Evolutionary conservation across 2,797 vertebrate species (phyloP).

Genomic region (Helicolenus hilgendorfi): DNA sequence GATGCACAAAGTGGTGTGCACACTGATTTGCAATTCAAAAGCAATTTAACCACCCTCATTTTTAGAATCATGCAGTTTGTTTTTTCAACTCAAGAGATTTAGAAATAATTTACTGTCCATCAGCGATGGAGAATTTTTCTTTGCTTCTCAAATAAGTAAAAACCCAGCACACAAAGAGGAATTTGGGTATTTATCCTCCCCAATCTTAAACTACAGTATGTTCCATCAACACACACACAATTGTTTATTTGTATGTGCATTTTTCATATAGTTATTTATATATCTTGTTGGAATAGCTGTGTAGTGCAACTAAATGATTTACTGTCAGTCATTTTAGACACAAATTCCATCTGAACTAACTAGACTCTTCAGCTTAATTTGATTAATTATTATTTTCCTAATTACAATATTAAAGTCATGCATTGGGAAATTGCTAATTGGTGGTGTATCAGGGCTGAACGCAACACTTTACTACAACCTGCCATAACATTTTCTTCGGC

Average conservation of each 20-base stretch:
- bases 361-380: not conserved
- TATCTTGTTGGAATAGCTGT: not conserved
- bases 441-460: not conserved
- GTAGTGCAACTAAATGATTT: not conserved
- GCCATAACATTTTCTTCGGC: not conserved
- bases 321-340: not conserved
- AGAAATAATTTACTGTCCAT: constrained; percentile 3
- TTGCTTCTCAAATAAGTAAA: not conserved
- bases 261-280: not conserved
- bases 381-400: not conserved
- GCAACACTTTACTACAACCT: not conserved
- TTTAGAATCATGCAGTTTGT: constrained; percentile 3
- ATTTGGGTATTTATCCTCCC: not conserved
- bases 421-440: not conserved
- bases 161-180: not conserved
- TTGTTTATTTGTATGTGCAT: not conserved
- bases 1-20: constrained; percentile 6
- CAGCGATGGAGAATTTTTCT: not conserved
- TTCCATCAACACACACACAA: not conserved
- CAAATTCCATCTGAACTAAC: not conserved
- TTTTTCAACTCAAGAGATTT: not conserved
- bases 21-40: constrained; percentile 68
- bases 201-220: not conserved
- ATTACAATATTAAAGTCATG: not conserved
- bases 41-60: constrained; percentile 27